These are phyloP conservation scores for Corythaeola cristata DNA, from an alignment of 2,113 vertebrate genomes.

Conservation along the genomic window DNA sequence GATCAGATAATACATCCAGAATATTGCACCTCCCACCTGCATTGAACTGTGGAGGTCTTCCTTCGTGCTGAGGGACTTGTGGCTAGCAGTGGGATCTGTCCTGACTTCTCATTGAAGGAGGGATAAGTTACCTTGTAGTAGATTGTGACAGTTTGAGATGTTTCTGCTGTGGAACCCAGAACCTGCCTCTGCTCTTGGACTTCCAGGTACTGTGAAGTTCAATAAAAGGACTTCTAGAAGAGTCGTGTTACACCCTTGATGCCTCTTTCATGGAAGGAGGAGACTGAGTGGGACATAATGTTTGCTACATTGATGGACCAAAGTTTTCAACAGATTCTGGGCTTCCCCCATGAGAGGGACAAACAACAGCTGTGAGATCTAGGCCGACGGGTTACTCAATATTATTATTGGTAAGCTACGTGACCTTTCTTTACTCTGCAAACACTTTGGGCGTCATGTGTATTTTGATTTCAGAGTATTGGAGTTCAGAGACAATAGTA, in stretches of 20 bases:
- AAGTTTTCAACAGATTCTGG: not conserved
- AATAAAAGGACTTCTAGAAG: not conserved
- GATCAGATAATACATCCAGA: not conserved
- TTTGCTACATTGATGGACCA: not conserved
- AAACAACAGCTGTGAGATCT: not conserved
- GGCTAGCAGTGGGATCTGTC: not conserved
- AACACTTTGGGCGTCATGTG: not conserved
- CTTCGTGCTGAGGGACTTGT: not conserved
- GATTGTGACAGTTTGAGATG: not conserved
- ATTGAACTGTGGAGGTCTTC: not conserved
- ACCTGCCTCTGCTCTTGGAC: not conserved
- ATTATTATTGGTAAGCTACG: not conserved
- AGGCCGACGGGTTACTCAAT: not conserved
- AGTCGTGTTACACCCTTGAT: not conserved
- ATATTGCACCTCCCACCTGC: not conserved
- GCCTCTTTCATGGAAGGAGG: not conserved
- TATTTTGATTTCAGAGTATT: not conserved
- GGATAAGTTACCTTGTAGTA: not conserved
- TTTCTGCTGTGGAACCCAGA: not conserved
- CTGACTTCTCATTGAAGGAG: not conserved
- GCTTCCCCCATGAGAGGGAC: not conserved
- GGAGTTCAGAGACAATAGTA: not conserved
- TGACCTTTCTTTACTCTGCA: not conserved
- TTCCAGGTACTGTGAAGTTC: not conserved
- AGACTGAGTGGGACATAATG: accelerated